A percentile compares a stretch with the other conserved stretches of the same genome.
Evolutionary conservation across 2,888 invertebrate species (phyloP).

Genomic region (Nudaria mundana): DNA sequence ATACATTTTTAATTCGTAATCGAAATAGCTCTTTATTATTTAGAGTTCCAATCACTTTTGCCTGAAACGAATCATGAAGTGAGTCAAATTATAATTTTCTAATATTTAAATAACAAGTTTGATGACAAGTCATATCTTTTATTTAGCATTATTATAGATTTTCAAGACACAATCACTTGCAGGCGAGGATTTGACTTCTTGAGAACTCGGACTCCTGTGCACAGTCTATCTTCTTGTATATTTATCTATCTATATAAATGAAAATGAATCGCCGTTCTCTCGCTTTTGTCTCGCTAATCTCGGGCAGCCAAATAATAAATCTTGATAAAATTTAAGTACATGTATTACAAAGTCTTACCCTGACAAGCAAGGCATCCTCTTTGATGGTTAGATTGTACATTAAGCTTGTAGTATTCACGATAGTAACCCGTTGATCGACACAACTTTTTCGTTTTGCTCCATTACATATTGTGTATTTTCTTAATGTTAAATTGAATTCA

Average conservation of each 20-base stretch:
- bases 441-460: not conserved
- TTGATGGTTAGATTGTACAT: not conserved
- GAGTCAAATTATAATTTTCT: not conserved
- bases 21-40: not conserved
- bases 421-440: not conserved
- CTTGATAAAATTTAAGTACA: not conserved
- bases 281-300: too few species aligned
- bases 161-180: too few species aligned
- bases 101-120: too few species aligned
- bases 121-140: too few species aligned
- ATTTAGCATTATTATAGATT: too few species aligned
- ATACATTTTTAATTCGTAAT: slow-evolving; percentile 1
- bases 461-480: not conserved
- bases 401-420: not conserved
- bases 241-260: too few species aligned
- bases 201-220: too few species aligned
- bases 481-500: not conserved
- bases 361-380: not conserved
- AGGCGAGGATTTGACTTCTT: too few species aligned
- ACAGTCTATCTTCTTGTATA: too few species aligned
- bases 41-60: not conserved
- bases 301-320: too few species aligned
- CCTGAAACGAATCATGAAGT: slow-evolving; percentile 1
- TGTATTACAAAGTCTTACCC: not conserved
- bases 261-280: too few species aligned